phyloP scores from a whole-genome alignment of 2,113 vertebrate genomes.

The Myxocyprinus asiaticus region DNA sequence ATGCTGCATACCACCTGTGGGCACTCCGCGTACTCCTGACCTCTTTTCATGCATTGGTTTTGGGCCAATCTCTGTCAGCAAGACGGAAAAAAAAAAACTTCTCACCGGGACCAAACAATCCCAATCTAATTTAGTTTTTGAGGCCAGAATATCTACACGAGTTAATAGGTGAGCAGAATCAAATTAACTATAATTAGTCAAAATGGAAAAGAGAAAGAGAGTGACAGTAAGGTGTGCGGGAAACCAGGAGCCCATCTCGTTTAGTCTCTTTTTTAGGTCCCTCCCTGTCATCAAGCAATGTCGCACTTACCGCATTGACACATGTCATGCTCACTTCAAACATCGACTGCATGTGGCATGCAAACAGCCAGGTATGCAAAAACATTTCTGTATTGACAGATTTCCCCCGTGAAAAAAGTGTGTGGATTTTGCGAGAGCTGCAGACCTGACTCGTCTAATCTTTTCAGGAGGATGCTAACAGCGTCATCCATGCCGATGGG shows the following conservation, averaged over 20 bases:
- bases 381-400: conserved; percentile 66
- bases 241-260: conserved; percentile 65
- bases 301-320: conserved; percentile 57
- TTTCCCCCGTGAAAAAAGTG: conserved; percentile 52
- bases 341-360: conserved; percentile 58
- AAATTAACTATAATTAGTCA: conserved; percentile 82
- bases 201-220: conserved; percentile 61
- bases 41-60: conserved; percentile 74
- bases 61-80: conserved; percentile 58
- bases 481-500: conserved; percentile 56
- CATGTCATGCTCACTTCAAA: conserved; percentile 62
- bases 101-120: conserved; percentile 81
- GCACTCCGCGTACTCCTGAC: conserved; percentile 60
- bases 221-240: conserved; percentile 42
- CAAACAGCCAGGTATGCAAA: conserved; percentile 41
- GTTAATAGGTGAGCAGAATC: conserved; percentile 77
- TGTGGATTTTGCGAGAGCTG: conserved; percentile 53
- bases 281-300: conserved; percentile 52
- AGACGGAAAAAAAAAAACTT: conserved; percentile 45
- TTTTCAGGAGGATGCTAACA: conserved; percentile 65
- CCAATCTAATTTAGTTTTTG: conserved; percentile 81
- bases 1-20: too few species aligned
- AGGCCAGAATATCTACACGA: conserved; percentile 79
- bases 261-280: conserved; percentile 41
- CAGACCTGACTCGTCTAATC: conserved; percentile 67